These are phyloP conservation scores for Melanaphis sacchari DNA, from an alignment of 1,140 invertebrate genomes.

Conservation along the genomic window DNA sequence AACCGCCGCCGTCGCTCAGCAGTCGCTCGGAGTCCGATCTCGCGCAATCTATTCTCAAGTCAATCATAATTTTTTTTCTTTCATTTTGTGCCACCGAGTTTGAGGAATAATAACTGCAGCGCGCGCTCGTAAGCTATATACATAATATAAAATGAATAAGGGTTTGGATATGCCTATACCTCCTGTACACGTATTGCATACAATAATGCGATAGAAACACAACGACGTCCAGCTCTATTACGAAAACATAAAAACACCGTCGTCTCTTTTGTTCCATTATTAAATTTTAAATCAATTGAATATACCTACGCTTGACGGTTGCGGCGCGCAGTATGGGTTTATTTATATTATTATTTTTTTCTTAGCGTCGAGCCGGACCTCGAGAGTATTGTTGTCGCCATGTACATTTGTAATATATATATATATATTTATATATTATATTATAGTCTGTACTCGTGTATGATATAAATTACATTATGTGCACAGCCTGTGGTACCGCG, in stretches of 20 bases:
- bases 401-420: neutral
- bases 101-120: constrained; percentile 32
- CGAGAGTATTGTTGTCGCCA: constrained; percentile 18
- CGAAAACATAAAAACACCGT: constrained; percentile 32
- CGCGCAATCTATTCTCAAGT: constrained; percentile 43
- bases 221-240: constrained; percentile 41
- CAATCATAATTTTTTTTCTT: constrained; percentile 45
- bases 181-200: neutral
- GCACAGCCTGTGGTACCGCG: neutral
- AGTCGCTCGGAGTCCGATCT: neutral
- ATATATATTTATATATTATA: neutral
- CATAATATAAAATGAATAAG: neutral
- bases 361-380: constrained; percentile 34
- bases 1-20: neutral
- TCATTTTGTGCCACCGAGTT: constrained; percentile 12
- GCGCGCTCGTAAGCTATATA: neutral
- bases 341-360: constrained; percentile 37
- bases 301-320: neutral
- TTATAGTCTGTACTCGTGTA: neutral
- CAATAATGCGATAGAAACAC: neutral
- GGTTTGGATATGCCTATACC: neutral
- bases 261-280: constrained; percentile 56
- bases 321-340: constrained; percentile 55
- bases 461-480: constrained; percentile 1
- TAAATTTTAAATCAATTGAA: constrained; percentile 54